Percentiles rank a stretch among this genome's conserved stretches.
These are phyloP conservation scores for Callyntrura sp. DNA, from an alignment of 2,888 invertebrate species.

Conservation along the genomic window DNA sequence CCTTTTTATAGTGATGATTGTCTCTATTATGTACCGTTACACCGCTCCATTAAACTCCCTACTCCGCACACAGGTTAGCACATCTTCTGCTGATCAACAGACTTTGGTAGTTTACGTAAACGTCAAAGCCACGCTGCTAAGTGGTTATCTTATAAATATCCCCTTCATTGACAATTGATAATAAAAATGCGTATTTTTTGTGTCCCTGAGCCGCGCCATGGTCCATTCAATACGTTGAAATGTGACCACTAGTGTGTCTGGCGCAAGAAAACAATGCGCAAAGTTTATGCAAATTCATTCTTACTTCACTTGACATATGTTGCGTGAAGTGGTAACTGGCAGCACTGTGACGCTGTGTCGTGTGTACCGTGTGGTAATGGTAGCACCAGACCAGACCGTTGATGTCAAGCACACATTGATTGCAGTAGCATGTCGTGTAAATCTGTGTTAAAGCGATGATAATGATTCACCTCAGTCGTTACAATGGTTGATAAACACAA, in stretches of 20 bases:
- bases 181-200: neutral
- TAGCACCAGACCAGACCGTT: no score
- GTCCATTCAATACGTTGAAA: neutral
- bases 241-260: neutral
- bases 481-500: no score
- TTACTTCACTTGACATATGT: neutral
- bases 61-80: neutral
- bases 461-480: no score
- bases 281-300: slow-evolving; percentile 13
- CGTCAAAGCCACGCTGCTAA: slow-evolving; percentile 1
- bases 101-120: neutral
- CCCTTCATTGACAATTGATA: neutral
- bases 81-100: neutral
- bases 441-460: neutral
- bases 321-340: neutral
- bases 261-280: neutral
- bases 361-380: no score
- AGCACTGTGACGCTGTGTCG: neutral
- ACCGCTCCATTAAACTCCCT: neutral
- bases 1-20: neutral
- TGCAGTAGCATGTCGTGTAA: no score
- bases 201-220: neutral
- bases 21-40: neutral
- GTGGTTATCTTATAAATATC: neutral
- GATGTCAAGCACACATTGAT: no score